Evolutionary conservation across 2,888 invertebrate species (phyloP), one percentile per base, ranked within the genome.

Genomic region (Dryobotodes eremita): DNA sequence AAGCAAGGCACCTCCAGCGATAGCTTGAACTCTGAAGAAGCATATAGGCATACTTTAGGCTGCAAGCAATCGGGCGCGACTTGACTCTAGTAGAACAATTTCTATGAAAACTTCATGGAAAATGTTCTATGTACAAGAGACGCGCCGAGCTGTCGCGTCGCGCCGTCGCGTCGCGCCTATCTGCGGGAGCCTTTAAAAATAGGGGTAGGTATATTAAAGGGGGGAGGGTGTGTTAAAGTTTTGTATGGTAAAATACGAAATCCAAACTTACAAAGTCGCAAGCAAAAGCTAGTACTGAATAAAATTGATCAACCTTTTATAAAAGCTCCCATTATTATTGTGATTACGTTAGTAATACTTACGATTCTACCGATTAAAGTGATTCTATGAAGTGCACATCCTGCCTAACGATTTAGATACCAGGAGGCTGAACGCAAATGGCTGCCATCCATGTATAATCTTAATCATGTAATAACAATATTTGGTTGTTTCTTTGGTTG

Each of bases 401-500:
- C 68, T 74, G 57, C 70, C 48, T 15, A 76, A 72, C 69, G 55
- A 84, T 87, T 87, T 55, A 86, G 88, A 88, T 89, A 89, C 53
- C 61, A 70, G 61, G 57, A 79, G 81, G 75, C 69, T 88, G 75
- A 62, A n/a, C 53, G 78, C 75, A 79, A 81, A 71, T 81, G 74
- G 79, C 68, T 62, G 73, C 72, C 53, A 80, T 87, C 71, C 50
- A 75, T 79, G 65, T 66, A 75, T 64, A 77, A 87, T 89, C 86
- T 80, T 85, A 85, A 82, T 89, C 88, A 77, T 66, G 75, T 85
- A 77, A 81, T 81, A 79, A 83, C 72, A 78, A 80, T 69, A 86
- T 88, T 82, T 68, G 78, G 79, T 82, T 36, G 75, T 78, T 89
- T 87, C 74, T 87, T 85, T 82, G 31, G 55, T 53, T 23, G 66